A percentile compares a stretch with the other conserved stretches of the same genome.
phyloP scores from a whole-genome alignment of 2,888 invertebrate genomes.

The Endomychus coccineus region DNA sequence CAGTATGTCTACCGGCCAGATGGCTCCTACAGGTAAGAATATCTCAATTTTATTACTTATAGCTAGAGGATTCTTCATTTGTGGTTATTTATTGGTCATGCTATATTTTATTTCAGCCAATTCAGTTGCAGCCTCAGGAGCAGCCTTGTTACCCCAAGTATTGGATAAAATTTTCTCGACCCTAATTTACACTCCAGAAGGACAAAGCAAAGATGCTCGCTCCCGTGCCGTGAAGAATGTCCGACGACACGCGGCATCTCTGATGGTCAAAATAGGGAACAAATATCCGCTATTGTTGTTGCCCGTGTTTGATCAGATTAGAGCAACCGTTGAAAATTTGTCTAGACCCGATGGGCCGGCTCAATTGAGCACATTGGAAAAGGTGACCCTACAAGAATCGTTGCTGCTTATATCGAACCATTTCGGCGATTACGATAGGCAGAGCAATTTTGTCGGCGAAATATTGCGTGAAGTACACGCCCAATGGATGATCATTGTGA shows the following conservation, averaged over 20 bases:
- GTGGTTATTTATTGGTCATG: not conserved
- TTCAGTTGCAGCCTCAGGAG: constrained; percentile 57
- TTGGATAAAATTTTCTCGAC: constrained; percentile 85
- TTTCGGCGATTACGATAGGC: constrained; percentile 76
- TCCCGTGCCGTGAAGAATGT: constrained; percentile 76
- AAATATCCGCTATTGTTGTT: constrained; percentile 79
- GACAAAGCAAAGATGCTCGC: constrained; percentile 55
- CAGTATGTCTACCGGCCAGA: constrained; percentile 77
- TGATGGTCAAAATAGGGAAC: constrained; percentile 83
- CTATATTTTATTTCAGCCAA: constrained; percentile 35
- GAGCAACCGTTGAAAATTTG: constrained; percentile 65
- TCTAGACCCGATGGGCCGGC: constrained; percentile 56
- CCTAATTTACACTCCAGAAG: constrained; percentile 64
- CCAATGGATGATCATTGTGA: constrained; percentile 57
- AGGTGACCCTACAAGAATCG: constrained; percentile 73
- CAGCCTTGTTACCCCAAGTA: constrained; percentile 66
- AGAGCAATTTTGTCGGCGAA: constrained; percentile 59
- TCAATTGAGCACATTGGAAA: constrained; percentile 72
- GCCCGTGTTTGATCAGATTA: constrained; percentile 80
- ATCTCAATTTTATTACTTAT: too few relatives aligned
- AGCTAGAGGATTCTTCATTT: not conserved
- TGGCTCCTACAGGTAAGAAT: constrained; percentile 45
- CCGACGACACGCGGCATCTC: constrained; percentile 79
- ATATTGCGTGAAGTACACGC: constrained; percentile 58
- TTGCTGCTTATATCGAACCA: constrained; percentile 79